Base-by-base conservation (phyloP, 2,888 invertebrate genomes). In the Noctua pronuba region DNA sequence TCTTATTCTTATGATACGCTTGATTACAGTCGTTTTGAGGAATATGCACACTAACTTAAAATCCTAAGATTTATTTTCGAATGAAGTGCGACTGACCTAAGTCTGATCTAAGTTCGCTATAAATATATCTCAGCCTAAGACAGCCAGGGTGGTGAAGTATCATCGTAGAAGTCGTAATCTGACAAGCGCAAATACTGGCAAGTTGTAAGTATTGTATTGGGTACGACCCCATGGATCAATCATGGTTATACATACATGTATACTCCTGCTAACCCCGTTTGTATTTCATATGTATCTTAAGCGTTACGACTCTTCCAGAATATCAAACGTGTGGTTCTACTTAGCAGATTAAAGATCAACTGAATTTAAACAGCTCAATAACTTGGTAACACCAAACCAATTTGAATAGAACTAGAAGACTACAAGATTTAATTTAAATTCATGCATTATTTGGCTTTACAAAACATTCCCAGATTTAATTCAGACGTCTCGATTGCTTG, bases 401-500 rank as follows among this genome's bases (percentile, higher is more conserved):
- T 65, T 65, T 65, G n/a, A 64, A 64, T n/a, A 38, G n/a, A 7
- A 38, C 24, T 38, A 7, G 2, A 28, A n/a, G 4, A n/a, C 65
- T 8, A n/a, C 18, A 24, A n/a, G 65, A 38, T 35, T 35, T 81
- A 41, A 16, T 60, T 60, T 28, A 44, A 52, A 64, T n/a, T 31
- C 21, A 31, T 38, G 5, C 11, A 41, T 31, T 28, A 65, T 82
- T 82, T 49, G 31, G 16, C 11, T 75, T 46, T 8, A 10, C 7
- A 78, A n/a, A 46, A n/a, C 35, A 46, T 41, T 65, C 18, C 2
- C 11, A 60, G 41, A 60, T 31, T 41, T 4, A 49, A 65, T 41
- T 38, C 16, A 58, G 28, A 76, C 41, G 46, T 82, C 65, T 35
- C 1, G 24, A 35, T 44, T 21, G 35, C n/a, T 83, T 60, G 44